These are phyloP conservation scores for Apamea monoglypha DNA, from an alignment of 2,888 invertebrate genomes.

Conservation along the genomic window DNA sequence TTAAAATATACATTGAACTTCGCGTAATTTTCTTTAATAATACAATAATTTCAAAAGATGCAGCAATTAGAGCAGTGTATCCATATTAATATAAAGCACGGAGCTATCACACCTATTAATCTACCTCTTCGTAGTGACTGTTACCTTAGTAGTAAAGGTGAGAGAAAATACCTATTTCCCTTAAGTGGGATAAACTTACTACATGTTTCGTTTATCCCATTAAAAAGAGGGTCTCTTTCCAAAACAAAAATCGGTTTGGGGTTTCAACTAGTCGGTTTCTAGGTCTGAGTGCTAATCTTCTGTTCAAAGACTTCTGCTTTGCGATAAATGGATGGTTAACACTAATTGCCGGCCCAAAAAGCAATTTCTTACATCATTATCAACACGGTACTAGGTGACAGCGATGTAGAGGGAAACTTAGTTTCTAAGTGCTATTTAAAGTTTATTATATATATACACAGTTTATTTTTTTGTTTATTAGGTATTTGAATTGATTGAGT, in stretches of 20 bases:
- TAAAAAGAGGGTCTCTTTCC: neutral
- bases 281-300: neutral
- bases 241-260: neutral
- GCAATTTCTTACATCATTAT: neutral
- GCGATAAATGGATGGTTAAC: neutral
- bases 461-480: neutral
- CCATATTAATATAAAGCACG: neutral
- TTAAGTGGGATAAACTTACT: neutral
- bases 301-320: neutral
- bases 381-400: neutral
- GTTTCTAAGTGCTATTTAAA: neutral
- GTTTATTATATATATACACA: too few species aligned
- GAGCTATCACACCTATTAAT: neutral
- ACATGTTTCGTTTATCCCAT: neutral
- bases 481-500: too few species aligned
- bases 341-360: neutral
- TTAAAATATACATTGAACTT: neutral
- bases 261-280: neutral
- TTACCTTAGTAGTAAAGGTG: conserved; percentile 2
- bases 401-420: neutral
- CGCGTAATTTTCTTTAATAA: neutral
- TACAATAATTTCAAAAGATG: neutral
- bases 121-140: conserved; percentile 5
- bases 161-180: conserved; percentile 3
- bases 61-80: neutral